Evolutionary conservation across 2,113 vertebrate species (phyloP).

Genomic region (Pygoscelis adeliae): DNA sequence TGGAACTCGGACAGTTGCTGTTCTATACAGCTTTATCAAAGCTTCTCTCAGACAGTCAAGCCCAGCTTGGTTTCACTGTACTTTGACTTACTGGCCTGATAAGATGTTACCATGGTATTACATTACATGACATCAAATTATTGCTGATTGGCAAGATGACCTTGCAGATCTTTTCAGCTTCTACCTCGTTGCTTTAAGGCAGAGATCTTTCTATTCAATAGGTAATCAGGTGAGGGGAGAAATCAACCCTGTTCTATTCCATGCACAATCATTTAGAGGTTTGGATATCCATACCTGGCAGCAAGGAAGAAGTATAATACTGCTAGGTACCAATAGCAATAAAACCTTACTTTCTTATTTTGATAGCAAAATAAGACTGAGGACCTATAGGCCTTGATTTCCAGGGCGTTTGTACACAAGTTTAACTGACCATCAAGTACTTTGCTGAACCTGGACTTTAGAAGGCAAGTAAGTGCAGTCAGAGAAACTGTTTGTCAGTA

Average conservation of each 20-base stretch:
- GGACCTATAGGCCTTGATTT: background rate
- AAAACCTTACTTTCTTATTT: background rate
- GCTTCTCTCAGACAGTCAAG: background rate
- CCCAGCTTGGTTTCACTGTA: background rate
- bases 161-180: background rate
- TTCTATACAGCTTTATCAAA: background rate
- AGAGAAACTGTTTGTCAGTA: background rate
- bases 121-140: background rate
- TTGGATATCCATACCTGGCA: background rate
- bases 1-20: background rate
- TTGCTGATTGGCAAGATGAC: background rate
- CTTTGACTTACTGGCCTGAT: background rate
- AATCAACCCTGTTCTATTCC: background rate
- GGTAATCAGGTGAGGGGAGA: background rate
- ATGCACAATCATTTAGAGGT: background rate
- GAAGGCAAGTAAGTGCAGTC: background rate
- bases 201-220: background rate
- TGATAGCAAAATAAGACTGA: background rate
- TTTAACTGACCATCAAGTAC: background rate
- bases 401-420: background rate
- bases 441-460: background rate
- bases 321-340: background rate
- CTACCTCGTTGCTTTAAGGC: background rate
- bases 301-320: background rate
- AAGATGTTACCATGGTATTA: background rate